phyloP scores from a whole-genome alignment of 2,113 vertebrate species.

The Passer montanus region DNA sequence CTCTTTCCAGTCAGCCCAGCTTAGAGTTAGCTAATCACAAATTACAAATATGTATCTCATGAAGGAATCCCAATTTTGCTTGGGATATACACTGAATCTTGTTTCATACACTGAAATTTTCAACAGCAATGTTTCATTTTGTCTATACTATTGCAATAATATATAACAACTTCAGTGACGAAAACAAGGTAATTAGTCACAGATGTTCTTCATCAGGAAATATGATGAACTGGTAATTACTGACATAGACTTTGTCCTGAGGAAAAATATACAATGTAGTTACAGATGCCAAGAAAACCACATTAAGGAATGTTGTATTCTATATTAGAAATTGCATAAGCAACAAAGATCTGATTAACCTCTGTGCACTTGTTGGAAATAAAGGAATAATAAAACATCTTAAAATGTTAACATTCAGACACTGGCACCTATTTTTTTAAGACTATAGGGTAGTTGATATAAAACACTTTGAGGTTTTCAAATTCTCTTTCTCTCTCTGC shows the following conservation, averaged over 20 bases:
- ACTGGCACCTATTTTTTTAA: not conserved
- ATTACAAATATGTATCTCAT: not conserved
- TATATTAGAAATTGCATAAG: not conserved
- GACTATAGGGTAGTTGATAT: not conserved
- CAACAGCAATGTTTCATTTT: not conserved
- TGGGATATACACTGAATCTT: not conserved
- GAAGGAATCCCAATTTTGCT: not conserved
- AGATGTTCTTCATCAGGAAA: not conserved
- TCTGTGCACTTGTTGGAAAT: not conserved
- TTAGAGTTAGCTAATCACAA: not conserved
- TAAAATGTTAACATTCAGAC: not conserved
- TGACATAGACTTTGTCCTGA: not conserved
- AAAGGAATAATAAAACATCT: not conserved
- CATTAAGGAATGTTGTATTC: not conserved
- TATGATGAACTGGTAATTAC: not conserved
- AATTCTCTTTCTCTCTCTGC: not conserved
- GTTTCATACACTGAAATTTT: not conserved
- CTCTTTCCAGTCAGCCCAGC: not conserved
- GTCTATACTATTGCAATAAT: not conserved
- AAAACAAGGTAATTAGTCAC: not conserved
- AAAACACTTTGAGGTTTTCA: not conserved
- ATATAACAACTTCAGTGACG: not conserved
- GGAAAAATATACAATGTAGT: not conserved
- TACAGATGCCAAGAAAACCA: not conserved
- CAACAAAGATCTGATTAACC: not conserved